These are phyloP conservation scores for Zygothrica quintamaculata DNA, from an alignment of 2,888 invertebrate genomes.

Conservation along the genomic window DNA sequence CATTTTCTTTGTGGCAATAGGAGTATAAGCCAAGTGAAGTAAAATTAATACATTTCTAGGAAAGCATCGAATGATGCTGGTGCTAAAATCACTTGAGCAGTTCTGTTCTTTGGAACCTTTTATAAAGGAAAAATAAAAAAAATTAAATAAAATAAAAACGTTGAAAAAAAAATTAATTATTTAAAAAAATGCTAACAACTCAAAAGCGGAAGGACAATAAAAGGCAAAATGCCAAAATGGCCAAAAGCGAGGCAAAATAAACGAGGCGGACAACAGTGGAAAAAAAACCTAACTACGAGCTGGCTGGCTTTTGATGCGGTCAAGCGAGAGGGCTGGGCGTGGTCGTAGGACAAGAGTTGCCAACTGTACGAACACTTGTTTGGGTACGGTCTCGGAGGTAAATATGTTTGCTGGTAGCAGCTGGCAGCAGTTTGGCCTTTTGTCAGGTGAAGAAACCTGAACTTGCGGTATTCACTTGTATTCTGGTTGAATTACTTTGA, in stretches of 20 bases:
- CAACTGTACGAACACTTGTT: neutral
- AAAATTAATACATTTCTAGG: no score
- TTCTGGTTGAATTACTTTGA: neutral
- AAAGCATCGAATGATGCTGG: conserved; percentile 41
- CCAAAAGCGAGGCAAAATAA: conserved; percentile 44
- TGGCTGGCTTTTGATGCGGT: conserved; percentile 73
- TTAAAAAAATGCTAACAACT: conserved; percentile 72
- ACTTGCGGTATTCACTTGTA: conserved; percentile 44
- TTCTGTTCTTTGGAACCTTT: conserved; percentile 46
- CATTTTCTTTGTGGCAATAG: conserved; percentile 44
- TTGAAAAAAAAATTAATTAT: conserved; percentile 70
- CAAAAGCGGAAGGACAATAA: conserved; percentile 73
- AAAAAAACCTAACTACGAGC: conserved; percentile 45
- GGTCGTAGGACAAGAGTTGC: neutral
- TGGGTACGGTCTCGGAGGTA: neutral
- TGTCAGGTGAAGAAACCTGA: conserved; percentile 59
- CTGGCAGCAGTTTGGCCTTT: conserved; percentile 65
- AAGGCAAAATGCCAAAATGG: conserved; percentile 54
- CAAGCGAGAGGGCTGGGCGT: conserved; percentile 42
- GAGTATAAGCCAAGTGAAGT: conserved; percentile 55
- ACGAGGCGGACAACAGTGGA: conserved; percentile 40
- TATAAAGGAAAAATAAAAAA: conserved; percentile 26
- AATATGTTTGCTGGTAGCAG: conserved; percentile 34
- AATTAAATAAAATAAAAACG: conserved; percentile 32
- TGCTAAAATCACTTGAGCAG: conserved; percentile 66